Evolutionary conservation across 2,797 vertebrate species (phyloP).

Genomic region (Sparidentex hasta): DNA sequence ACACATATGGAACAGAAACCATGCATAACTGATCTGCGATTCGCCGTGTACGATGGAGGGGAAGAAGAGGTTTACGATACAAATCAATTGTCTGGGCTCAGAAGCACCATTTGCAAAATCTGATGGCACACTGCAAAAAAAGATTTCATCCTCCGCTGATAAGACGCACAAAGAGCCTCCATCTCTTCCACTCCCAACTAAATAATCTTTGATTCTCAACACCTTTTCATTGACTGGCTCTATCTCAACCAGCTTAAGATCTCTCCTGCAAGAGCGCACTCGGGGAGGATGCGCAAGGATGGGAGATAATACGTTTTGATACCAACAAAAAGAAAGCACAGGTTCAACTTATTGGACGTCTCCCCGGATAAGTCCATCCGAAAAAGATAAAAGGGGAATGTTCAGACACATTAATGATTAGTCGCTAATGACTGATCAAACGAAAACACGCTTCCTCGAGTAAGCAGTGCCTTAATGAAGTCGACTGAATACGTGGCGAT

Average conservation of each 20-base stretch:
- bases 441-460: constrained; percentile 47
- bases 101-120: constrained; percentile 37
- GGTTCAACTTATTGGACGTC: constrained; percentile 43
- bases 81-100: constrained; percentile 40
- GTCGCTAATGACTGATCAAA: constrained; percentile 77
- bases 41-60: constrained; percentile 6
- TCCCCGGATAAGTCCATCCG: constrained; percentile 49
- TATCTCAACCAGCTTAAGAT: constrained; percentile 41
- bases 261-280: constrained; percentile 10
- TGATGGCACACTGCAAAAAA: constrained; percentile 8
- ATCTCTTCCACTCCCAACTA: constrained; percentile 13
- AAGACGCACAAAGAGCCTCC: constrained; percentile 38
- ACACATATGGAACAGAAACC: constrained; percentile 36
- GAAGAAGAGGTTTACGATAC: constrained; percentile 24
- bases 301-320: constrained; percentile 62
- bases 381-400: constrained; percentile 71
- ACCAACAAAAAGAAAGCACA: constrained; percentile 17
- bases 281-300: neutral
- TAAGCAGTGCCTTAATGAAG: constrained; percentile 65
- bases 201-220: constrained; percentile 47
- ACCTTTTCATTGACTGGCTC: constrained; percentile 51
- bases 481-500: constrained; percentile 56
- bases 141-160: constrained; percentile 37
- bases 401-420: constrained; percentile 72
- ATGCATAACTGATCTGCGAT: constrained; percentile 34